A percentile compares a stretch with the other conserved stretches of the same genome.
These are phyloP conservation scores for Trachelus tabidus DNA, from an alignment of 2,888 invertebrate genomes.

Conservation along the genomic window DNA sequence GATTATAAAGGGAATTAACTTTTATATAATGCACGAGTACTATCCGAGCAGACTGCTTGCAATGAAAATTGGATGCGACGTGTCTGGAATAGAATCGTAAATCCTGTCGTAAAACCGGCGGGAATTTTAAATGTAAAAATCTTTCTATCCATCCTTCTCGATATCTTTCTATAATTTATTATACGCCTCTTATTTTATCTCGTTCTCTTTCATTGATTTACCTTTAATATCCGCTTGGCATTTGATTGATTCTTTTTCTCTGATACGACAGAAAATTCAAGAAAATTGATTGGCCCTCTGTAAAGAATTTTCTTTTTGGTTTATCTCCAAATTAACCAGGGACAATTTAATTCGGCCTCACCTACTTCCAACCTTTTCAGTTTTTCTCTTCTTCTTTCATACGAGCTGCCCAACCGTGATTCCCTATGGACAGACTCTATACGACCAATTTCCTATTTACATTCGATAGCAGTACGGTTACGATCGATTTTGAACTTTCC, in stretches of 20 bases:
- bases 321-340: neutral
- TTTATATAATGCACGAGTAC: constrained; percentile 27
- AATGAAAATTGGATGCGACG: constrained; percentile 1
- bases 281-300: neutral
- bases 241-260: neutral
- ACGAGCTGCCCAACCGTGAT: neutral
- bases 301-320: neutral
- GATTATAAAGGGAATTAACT: constrained; percentile 28
- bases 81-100: neutral
- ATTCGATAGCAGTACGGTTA: neutral
- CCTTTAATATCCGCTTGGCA: neutral
- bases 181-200: neutral
- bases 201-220: neutral
- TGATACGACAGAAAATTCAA: neutral
- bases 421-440: neutral
- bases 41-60: neutral
- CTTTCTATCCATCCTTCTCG: neutral
- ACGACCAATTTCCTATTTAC: neutral
- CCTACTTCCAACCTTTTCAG: neutral
- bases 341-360: neutral
- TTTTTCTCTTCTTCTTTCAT: neutral
- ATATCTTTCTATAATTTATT: neutral
- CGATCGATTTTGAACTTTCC: neutral
- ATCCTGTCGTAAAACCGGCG: neutral
- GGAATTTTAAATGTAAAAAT: neutral